phyloP scores from a whole-genome alignment of 2,888 invertebrate species.

The Rapana venosa region DNA sequence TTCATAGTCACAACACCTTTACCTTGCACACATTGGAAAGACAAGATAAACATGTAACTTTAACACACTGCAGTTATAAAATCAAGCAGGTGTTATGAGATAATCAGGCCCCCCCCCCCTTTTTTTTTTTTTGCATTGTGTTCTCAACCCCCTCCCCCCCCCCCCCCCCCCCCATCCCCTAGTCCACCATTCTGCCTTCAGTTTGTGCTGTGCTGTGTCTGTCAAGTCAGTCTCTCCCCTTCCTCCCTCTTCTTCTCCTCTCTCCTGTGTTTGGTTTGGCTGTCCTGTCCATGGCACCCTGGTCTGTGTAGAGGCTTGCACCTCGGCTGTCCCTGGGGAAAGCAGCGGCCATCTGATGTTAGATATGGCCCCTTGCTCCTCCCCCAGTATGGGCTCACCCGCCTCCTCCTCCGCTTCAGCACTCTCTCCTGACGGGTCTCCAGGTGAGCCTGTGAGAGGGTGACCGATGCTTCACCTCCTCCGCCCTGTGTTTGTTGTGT shows the following conservation, averaged over 20 bases:
- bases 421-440: slow-evolving; percentile 32
- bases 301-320: slow-evolving; percentile 44
- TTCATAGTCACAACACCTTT: no score
- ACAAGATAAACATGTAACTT: no score
- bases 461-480: neutral
- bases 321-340: slow-evolving; percentile 41
- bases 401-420: slow-evolving; percentile 48
- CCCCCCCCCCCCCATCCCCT: neutral
- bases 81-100: no score
- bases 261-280: neutral
- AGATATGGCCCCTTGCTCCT: slow-evolving; percentile 44
- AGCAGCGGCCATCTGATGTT: slow-evolving; percentile 40
- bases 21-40: no score
- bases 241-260: neutral
- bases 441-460: slow-evolving; percentile 31
- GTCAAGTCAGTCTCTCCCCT: neutral
- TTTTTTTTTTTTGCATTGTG: neutral
- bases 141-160: no score
- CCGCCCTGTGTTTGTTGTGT: neutral
- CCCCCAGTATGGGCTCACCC: slow-evolving; percentile 45
- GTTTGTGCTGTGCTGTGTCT: neutral
- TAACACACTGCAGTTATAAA: no score
- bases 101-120: no score
- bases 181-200: neutral
- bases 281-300: slow-evolving; percentile 25